These are phyloP conservation scores for Petrolisthes manimaculis DNA, from an alignment of 2,888 invertebrate genomes.

Conservation along the genomic window DNA sequence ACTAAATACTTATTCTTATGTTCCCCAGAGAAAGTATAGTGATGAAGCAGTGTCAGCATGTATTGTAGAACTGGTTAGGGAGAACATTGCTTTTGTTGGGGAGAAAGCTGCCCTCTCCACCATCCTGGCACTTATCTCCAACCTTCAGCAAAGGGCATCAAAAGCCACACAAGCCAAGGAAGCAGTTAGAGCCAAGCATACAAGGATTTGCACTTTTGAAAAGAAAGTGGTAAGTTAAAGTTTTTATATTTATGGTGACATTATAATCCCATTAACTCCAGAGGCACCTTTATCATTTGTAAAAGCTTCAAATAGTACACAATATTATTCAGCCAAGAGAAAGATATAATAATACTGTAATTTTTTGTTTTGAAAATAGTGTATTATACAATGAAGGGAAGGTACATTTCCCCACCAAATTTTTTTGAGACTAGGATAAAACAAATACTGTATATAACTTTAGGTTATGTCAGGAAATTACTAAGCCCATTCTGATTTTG, in stretches of 20 bases:
- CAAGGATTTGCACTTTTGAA: slow-evolving; percentile 34
- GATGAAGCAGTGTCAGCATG: slow-evolving; percentile 38
- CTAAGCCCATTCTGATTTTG: not conserved
- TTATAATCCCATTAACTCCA: too few relatives aligned
- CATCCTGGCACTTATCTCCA: slow-evolving; percentile 22
- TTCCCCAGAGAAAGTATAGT: slow-evolving; percentile 31
- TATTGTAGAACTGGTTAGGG: slow-evolving; percentile 21
- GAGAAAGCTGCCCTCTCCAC: slow-evolving; percentile 38
- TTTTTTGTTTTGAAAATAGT: too few relatives aligned
- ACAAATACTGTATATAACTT: not conserved
- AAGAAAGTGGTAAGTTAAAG: slow-evolving; percentile 48
- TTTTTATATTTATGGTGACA: too few relatives aligned
- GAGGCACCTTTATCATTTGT: too few relatives aligned
- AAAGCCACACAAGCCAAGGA: slow-evolving; percentile 33
- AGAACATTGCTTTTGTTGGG: slow-evolving; percentile 23
- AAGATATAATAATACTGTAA: too few relatives aligned
- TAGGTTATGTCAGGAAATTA: not conserved
- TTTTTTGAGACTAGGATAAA: not conserved
- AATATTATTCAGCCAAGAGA: too few relatives aligned
- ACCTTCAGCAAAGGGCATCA: slow-evolving; percentile 40
- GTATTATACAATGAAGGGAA: too few relatives aligned
- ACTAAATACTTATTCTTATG: not conserved
- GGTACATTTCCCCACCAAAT: too few relatives aligned
- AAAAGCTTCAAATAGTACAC: too few relatives aligned
- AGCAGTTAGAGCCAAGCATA: slow-evolving; percentile 35